Percentiles rank a stretch among this genome's conserved stretches.
These are phyloP conservation scores for Capromys pilorides DNA, from an alignment of 2,797 vertebrate species.

Conservation along the genomic window DNA sequence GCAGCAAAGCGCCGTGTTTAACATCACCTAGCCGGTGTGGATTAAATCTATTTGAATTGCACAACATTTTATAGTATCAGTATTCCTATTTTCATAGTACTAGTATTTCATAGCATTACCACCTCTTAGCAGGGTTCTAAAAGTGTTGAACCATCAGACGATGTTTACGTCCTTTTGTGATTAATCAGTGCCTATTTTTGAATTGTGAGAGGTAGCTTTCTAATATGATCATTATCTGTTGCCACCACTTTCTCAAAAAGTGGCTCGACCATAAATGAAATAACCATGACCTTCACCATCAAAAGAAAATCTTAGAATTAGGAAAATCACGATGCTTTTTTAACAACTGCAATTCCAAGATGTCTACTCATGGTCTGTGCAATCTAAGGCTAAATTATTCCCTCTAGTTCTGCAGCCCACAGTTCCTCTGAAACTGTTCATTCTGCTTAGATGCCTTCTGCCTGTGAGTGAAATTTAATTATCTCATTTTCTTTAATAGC, in stretches of 20 bases:
- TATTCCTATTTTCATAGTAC: too few species aligned
- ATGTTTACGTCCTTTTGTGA: background rate
- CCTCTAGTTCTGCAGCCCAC: background rate
- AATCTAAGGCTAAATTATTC: constrained; percentile 38
- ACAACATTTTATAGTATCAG: background rate
- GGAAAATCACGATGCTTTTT: constrained; percentile 8
- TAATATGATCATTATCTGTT: constrained; percentile 6
- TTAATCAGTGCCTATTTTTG: background rate
- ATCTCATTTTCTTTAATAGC: constrained; percentile 65
- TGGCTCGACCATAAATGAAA: background rate
- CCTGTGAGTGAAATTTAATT: constrained; percentile 67
- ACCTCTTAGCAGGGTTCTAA: background rate
- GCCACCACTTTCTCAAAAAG: constrained; percentile 16
- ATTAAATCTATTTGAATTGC: background rate
- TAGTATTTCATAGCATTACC: background rate
- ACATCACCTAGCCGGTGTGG: background rate
- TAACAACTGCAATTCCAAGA: constrained; percentile 39
- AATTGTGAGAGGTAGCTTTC: constrained; percentile 38
- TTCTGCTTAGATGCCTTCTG: constrained; percentile 61
- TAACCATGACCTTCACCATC: background rate
- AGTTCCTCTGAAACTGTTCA: constrained; percentile 52
- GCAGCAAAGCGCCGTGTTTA: background rate
- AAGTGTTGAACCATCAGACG: background rate
- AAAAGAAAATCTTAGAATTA: constrained; percentile 46
- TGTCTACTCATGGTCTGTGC: background rate